These are phyloP conservation scores for Anticlea derivata DNA, from an alignment of 2,888 invertebrate species.

Conservation along the genomic window DNA sequence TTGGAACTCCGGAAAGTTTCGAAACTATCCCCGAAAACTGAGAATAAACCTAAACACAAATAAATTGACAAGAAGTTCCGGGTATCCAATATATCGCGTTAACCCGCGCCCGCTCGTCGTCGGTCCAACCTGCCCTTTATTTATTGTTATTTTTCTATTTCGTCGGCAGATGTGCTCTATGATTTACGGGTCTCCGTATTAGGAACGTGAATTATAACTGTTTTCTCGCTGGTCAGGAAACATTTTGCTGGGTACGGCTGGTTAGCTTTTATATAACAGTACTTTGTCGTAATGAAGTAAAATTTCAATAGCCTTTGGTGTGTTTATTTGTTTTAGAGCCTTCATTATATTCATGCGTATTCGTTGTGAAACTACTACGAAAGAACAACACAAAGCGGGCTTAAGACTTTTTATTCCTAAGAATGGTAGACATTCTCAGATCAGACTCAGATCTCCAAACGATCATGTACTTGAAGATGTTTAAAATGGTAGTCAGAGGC, in stretches of 20 bases:
- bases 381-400: too few relatives aligned
- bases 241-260: slow-evolving; percentile 32
- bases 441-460: too few relatives aligned
- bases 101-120: slow-evolving; percentile 45
- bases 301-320: too few relatives aligned
- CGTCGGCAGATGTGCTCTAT: slow-evolving; percentile 80
- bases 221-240: slow-evolving; percentile 53
- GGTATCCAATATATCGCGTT: slow-evolving; percentile 51
- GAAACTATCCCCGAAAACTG: neutral
- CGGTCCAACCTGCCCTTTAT: slow-evolving; percentile 51
- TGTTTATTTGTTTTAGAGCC: too few relatives aligned
- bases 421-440: too few relatives aligned
- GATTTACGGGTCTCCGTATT: slow-evolving; percentile 79
- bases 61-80: slow-evolving; percentile 27
- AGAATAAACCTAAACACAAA: slow-evolving; percentile 18
- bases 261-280: slow-evolving; percentile 27
- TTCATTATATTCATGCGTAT: too few relatives aligned
- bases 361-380: too few relatives aligned
- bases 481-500: too few relatives aligned
- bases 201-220: slow-evolving; percentile 72
- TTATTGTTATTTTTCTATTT: slow-evolving; percentile 85
- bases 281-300: too few relatives aligned
- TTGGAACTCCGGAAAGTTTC: neutral
- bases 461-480: too few relatives aligned
- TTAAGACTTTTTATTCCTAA: too few relatives aligned